Conservation (phyloP, 2,113 vertebrate species). For the Rynchops niger region DNA sequence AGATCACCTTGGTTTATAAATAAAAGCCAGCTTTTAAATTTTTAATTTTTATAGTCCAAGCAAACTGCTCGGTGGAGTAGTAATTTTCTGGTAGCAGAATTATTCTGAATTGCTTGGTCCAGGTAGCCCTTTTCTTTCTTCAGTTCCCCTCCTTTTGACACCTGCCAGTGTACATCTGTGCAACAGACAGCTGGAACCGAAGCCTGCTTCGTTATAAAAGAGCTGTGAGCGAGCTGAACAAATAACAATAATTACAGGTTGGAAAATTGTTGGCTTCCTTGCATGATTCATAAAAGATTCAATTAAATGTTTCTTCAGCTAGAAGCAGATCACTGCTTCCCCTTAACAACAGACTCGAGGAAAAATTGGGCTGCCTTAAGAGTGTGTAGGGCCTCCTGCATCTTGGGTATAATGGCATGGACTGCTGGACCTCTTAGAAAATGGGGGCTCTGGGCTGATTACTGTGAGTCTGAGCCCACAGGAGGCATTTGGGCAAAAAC, state of each 20-base stretch:
- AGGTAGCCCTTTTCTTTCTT: background rate
- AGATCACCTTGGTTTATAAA: background rate
- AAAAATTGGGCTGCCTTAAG: background rate
- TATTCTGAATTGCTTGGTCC: background rate
- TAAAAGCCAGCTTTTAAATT: background rate
- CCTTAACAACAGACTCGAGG: background rate
- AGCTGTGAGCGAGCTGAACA: background rate
- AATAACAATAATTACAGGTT: background rate
- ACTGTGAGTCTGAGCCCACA: background rate
- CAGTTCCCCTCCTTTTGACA: background rate
- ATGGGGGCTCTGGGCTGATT: background rate
- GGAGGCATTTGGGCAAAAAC: background rate
- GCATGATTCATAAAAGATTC: background rate
- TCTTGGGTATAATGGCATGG: background rate
- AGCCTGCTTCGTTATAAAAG: background rate
- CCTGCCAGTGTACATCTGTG: background rate
- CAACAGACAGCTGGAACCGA: background rate
- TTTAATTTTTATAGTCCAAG: background rate
- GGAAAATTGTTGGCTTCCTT: background rate
- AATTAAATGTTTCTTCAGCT: slow-evolving; percentile 11
- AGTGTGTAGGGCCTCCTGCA: background rate
- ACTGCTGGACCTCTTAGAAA: background rate
- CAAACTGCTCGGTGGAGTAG: background rate
- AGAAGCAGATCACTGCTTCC: background rate
- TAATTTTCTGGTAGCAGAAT: background rate